phyloP scores from a whole-genome alignment of 2,797 vertebrate genomes.

The Scleropages formosus region DNA sequence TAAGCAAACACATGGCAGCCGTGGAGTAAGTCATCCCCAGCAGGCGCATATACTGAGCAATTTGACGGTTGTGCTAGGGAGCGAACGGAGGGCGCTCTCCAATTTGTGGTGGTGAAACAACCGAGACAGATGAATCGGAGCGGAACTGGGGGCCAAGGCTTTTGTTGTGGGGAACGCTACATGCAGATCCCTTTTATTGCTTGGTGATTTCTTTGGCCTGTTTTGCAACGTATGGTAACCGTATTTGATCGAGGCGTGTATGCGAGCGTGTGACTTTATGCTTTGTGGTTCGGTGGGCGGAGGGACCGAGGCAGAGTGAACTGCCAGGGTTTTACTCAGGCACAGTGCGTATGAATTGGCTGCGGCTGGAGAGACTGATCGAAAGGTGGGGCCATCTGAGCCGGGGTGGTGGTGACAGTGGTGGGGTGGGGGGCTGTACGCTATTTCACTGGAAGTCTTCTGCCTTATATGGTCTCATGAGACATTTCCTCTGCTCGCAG shows the following conservation, averaged over 20 bases:
- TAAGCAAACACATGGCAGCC: background rate
- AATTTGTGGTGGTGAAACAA: slow-evolving; percentile 11
- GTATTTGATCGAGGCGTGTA: background rate
- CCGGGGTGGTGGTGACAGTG: background rate
- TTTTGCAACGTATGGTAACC: slow-evolving; percentile 6
- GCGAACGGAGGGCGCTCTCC: background rate
- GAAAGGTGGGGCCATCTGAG: background rate
- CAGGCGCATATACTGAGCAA: background rate
- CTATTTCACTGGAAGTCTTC: slow-evolving; percentile 10
- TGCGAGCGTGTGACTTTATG: background rate
- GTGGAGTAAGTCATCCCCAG: background rate
- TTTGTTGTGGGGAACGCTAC: background rate
- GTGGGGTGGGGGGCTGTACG: background rate
- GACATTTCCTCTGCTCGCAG: background rate
- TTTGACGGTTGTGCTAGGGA: background rate
- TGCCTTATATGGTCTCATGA: background rate
- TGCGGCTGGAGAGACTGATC: background rate
- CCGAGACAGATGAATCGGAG: background rate
- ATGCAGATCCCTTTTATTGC: background rate
- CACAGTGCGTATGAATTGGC: background rate
- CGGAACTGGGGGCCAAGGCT: background rate
- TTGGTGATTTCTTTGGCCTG: background rate
- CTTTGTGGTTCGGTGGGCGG: slow-evolving; percentile 1
- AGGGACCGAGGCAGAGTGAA: background rate
- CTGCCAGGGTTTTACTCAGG: slow-evolving; percentile 13